A percentile compares a stretch with the other conserved stretches of the same genome.
These are phyloP conservation scores for Drosophila kokeensis DNA, from an alignment of 2,888 invertebrate genomes.

Conservation along the genomic window DNA sequence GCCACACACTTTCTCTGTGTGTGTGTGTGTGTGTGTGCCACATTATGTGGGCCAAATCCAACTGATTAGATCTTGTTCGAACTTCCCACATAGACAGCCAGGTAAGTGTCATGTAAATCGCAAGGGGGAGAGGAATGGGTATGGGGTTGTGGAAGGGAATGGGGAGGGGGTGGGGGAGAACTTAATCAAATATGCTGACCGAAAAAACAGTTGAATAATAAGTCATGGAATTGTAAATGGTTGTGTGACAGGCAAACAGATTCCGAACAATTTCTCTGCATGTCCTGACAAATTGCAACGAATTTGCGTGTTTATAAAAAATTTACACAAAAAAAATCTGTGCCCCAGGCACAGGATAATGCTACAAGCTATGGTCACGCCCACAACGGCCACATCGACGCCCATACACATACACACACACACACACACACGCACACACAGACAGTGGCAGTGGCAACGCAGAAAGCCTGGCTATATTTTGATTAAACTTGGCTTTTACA, in stretches of 20 bases:
- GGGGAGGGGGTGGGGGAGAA: not conserved
- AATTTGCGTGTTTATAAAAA: slow-evolving; percentile 77
- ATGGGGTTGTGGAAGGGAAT: rapidly evolving
- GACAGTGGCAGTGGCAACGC: not conserved
- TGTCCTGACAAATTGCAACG: slow-evolving; percentile 56
- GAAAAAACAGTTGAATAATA: slow-evolving; percentile 50
- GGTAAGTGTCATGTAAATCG: slow-evolving; percentile 1
- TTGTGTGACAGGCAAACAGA: slow-evolving; percentile 30
- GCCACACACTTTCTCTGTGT: not conserved
- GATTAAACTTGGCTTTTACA: slow-evolving; percentile 79
- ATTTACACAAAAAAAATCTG: slow-evolving; percentile 66
- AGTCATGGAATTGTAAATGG: slow-evolving; percentile 31
- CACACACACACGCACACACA: not conserved
- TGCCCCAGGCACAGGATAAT: slow-evolving; percentile 11
- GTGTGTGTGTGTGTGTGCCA: not conserved
- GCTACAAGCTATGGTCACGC: not conserved
- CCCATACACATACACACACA: slow-evolving; percentile 14
- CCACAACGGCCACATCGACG: slow-evolving; percentile 26
- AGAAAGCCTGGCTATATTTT: slow-evolving; percentile 58
- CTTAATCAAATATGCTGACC: slow-evolving; percentile 59
- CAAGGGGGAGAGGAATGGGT: not conserved
- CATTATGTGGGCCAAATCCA: slow-evolving; percentile 13
- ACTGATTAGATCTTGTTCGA: slow-evolving; percentile 39
- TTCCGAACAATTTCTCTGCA: slow-evolving; percentile 42
- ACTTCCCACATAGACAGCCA: not conserved